These are phyloP conservation scores for Leptinotarsa texana DNA, from an alignment of 1,140 invertebrate species.

Conservation along the genomic window DNA sequence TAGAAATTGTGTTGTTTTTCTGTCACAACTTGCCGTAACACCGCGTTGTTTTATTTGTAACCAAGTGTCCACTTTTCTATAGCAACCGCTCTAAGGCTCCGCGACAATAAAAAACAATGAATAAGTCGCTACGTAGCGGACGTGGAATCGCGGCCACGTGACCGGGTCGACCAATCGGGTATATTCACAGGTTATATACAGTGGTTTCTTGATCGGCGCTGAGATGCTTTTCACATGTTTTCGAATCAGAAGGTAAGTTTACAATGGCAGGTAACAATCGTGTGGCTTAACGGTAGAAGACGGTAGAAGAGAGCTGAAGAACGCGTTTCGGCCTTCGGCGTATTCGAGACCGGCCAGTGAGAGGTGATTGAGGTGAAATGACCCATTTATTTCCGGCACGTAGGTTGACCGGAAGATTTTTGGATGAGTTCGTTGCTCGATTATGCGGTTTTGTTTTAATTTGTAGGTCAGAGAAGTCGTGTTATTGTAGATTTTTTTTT, in stretches of 20 bases:
- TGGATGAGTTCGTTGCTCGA: slow-evolving; percentile 2
- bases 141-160: slow-evolving; percentile 27
- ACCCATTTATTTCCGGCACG: slow-evolving; percentile 25
- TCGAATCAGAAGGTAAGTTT: slow-evolving; percentile 25
- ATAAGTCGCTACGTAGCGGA: slow-evolving; percentile 28
- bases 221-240: slow-evolving; percentile 30
- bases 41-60: slow-evolving; percentile 19
- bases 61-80: slow-evolving; percentile 20
- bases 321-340: slow-evolving; percentile 8
- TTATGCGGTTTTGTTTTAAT: not conserved
- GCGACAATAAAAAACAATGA: slow-evolving; percentile 31
- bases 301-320: not conserved
- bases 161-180: slow-evolving; percentile 18
- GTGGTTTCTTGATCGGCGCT: slow-evolving; percentile 20
- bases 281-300: slow-evolving; percentile 15
- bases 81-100: slow-evolving; percentile 20
- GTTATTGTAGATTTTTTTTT: no score
- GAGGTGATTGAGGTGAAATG: slow-evolving; percentile 20
- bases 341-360: slow-evolving; percentile 1
- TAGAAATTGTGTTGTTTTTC: not conserved
- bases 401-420: slow-evolving; percentile 12
- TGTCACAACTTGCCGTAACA: slow-evolving; percentile 5
- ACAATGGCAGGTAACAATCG: slow-evolving; percentile 21
- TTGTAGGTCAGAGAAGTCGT: not conserved
- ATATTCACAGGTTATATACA: not conserved